These are phyloP conservation scores for Dichetophora obliterata DNA, from an alignment of 2,888 invertebrate genomes.

Conservation along the genomic window DNA sequence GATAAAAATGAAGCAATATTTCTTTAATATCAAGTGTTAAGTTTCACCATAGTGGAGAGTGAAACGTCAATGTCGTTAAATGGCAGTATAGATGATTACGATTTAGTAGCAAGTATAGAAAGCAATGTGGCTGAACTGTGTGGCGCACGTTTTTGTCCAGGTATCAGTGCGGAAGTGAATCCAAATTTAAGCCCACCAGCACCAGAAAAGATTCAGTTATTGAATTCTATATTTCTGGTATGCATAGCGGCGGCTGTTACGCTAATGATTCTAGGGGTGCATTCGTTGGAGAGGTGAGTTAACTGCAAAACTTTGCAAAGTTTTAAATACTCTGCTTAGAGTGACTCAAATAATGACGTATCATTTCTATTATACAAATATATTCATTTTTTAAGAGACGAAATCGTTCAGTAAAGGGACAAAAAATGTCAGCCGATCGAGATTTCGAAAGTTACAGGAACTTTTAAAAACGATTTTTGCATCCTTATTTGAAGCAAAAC, in stretches of 20 bases:
- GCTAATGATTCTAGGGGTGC: slow-evolving; percentile 83
- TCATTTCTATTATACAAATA: too few relatives aligned
- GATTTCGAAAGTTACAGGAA: too few relatives aligned
- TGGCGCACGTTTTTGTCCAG: slow-evolving; percentile 82
- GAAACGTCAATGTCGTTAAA: slow-evolving; percentile 44
- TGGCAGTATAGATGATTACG: slow-evolving; percentile 33
- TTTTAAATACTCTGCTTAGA: too few relatives aligned
- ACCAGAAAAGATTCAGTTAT: slow-evolving; percentile 79
- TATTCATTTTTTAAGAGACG: too few relatives aligned
- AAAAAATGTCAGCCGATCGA: too few relatives aligned
- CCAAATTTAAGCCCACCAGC: slow-evolving; percentile 81
- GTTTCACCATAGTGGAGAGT: slow-evolving; percentile 50
- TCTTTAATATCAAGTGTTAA: slow-evolving; percentile 52
- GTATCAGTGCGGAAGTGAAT: slow-evolving; percentile 72
- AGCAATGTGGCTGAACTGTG: slow-evolving; percentile 74
- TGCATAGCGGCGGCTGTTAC: slow-evolving; percentile 84
- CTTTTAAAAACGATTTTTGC: too few relatives aligned
- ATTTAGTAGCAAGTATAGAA: slow-evolving; percentile 17
- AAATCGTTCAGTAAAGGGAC: too few relatives aligned
- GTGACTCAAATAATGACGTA: too few relatives aligned
- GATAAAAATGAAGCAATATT: not conserved
- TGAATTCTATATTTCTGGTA: slow-evolving; percentile 84
- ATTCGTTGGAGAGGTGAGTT: slow-evolving; percentile 80
- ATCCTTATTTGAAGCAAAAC: too few relatives aligned
- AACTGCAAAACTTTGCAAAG: too few relatives aligned